Evolutionary conservation across 2,113 vertebrate genomes (phyloP).

Genomic region (Amazona vittata): DNA sequence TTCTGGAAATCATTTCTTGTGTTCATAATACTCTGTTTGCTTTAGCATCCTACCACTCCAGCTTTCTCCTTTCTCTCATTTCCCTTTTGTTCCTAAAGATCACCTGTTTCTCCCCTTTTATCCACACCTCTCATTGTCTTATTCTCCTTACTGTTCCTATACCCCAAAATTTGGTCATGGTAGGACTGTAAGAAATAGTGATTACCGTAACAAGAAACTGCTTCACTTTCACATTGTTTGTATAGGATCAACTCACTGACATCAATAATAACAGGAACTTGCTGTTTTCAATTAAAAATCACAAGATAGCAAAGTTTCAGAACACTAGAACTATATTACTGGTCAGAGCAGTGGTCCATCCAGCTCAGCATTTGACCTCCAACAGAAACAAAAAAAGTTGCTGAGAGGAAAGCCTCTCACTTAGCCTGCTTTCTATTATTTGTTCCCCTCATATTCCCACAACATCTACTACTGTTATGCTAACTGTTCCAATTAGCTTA

Average conservation of each 20-base stretch:
- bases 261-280: not conserved
- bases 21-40: not conserved
- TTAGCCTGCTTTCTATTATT: not conserved
- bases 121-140: not conserved
- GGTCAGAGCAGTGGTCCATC: not conserved
- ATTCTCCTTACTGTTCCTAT: not conserved
- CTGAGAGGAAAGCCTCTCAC: not conserved
- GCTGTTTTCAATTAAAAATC: not conserved
- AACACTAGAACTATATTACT: not conserved
- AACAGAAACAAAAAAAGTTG: not conserved
- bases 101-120: not conserved
- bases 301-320: not conserved
- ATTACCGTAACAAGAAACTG: not conserved
- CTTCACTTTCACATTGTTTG: not conserved
- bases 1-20: not conserved
- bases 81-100: not conserved
- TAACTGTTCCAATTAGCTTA: not conserved
- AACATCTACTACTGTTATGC: not conserved
- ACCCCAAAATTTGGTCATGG: not conserved
- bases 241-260: not conserved
- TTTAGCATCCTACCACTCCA: not conserved
- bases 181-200: not conserved
- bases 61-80: not conserved
- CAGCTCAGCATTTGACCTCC: not conserved
- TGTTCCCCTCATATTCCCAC: not conserved